These are phyloP conservation scores for Drosophila nigrodunni DNA, from an alignment of 1,140 invertebrate genomes.

Conservation along the genomic window DNA sequence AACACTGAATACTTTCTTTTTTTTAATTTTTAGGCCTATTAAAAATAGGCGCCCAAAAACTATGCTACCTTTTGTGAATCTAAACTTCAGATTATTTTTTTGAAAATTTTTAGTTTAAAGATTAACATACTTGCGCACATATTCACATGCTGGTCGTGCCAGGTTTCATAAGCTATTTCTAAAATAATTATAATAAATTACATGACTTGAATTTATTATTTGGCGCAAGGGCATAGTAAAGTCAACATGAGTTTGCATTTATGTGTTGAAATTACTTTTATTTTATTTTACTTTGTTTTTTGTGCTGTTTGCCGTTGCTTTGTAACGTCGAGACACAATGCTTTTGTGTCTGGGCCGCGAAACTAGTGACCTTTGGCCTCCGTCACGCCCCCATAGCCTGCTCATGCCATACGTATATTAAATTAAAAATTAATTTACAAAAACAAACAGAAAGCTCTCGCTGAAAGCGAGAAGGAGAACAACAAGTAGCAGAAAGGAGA, in stretches of 20 bases:
- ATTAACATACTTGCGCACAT: too few species aligned
- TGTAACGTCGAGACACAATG: constrained; percentile 41
- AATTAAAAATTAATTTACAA: constrained; percentile 83
- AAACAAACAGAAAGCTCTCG: constrained; percentile 70
- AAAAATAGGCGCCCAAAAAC: too few species aligned
- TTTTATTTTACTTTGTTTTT: constrained; percentile 23
- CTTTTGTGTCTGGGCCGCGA: constrained; percentile 58
- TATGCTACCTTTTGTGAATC: too few species aligned
- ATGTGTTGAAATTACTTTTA: constrained; percentile 9
- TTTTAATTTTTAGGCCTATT: too few species aligned
- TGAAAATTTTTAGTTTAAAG: too few species aligned
- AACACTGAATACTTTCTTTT: too few species aligned
- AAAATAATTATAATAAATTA: constrained; percentile 1
- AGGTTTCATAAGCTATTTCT: too few species aligned
- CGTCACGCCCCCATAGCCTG: constrained; percentile 6
- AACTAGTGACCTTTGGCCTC: constrained; percentile 51
- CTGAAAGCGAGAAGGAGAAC: neutral
- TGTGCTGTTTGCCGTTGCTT: constrained; percentile 22
- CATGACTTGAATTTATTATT: neutral
- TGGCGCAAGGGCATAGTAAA: constrained; percentile 7
- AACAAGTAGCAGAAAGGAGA: too few species aligned
- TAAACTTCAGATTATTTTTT: too few species aligned
- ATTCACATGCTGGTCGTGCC: too few species aligned
- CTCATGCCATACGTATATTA: constrained; percentile 67
- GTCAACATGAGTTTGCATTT: constrained; percentile 10